Evolutionary conservation across 2,888 invertebrate species (phyloP).

Genomic region (Himalopsyche japonica): DNA sequence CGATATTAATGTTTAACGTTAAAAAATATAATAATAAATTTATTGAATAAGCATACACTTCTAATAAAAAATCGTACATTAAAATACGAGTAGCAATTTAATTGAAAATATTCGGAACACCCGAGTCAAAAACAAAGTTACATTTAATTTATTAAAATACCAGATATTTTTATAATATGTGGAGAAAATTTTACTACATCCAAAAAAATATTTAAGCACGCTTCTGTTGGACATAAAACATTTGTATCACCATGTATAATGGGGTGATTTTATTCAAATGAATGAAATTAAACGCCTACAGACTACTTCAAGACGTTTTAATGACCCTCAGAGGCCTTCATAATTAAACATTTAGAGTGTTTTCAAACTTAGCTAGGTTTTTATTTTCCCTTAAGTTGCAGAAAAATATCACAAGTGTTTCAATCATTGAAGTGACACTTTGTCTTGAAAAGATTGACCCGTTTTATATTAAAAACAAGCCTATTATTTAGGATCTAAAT

Average conservation of each 20-base stretch:
- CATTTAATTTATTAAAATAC: too few species aligned
- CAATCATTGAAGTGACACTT: background rate
- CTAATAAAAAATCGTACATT: too few species aligned
- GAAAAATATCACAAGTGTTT: background rate
- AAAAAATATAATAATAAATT: too few species aligned
- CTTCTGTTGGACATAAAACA: background rate
- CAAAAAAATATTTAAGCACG: too few species aligned
- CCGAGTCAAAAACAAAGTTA: too few species aligned
- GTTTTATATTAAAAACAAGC: background rate
- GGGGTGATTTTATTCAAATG: background rate
- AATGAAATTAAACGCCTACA: background rate
- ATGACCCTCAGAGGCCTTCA: background rate
- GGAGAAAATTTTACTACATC: too few species aligned
- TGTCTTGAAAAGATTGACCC: background rate
- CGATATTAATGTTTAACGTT: too few species aligned
- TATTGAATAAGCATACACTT: too few species aligned
- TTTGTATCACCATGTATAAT: background rate
- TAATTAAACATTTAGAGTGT: background rate
- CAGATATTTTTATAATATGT: too few species aligned
- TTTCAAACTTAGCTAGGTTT: background rate
- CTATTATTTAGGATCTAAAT: too few species aligned
- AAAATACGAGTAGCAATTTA: too few species aligned
- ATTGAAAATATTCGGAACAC: too few species aligned
- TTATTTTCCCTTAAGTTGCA: background rate
- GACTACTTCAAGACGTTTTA: background rate